Evolutionary conservation across 2,888 invertebrate species (phyloP).

Genomic region (Drosophila robusta): DNA sequence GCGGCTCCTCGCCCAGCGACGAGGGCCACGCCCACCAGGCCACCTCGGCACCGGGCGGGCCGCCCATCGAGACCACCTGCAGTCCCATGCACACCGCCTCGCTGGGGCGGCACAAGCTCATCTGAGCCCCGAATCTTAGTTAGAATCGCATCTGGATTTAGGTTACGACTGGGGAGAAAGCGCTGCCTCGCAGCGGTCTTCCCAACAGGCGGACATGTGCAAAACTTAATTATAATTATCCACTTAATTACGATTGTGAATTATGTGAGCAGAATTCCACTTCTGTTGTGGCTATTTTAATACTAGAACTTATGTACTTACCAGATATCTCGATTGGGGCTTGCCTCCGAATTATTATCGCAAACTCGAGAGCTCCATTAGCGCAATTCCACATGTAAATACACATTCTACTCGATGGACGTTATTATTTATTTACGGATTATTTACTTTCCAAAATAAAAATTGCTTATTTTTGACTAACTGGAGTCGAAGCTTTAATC

Average conservation of each 20-base stretch:
- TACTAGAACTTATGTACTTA: constrained; percentile 42
- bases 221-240: constrained; percentile 50
- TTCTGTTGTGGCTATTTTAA: constrained; percentile 2
- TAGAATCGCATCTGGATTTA: constrained; percentile 23
- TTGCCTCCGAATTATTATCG: constrained; percentile 43
- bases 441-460: neutral
- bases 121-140: constrained; percentile 62
- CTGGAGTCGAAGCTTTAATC: neutral
- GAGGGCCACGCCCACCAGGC: constrained; percentile 39
- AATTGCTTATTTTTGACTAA: neutral
- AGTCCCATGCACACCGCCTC: constrained; percentile 83
- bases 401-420: constrained; percentile 34
- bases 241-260: constrained; percentile 30
- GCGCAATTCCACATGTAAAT: constrained; percentile 73
- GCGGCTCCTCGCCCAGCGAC: constrained; percentile 56
- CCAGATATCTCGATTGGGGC: constrained; percentile 45
- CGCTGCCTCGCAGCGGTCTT: constrained; percentile 26
- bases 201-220: constrained; percentile 78
- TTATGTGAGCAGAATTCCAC: constrained; percentile 20
- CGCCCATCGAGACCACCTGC: constrained; percentile 78
- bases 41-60: neutral
- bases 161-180: constrained; percentile 58
- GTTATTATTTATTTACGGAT: constrained; percentile 9
- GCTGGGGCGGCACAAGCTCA: constrained; percentile 82
- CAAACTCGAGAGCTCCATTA: constrained; percentile 41